A percentile compares a stretch with the other conserved stretches of the same genome.
Conservation (phyloP, 2,113 vertebrate genomes). For the Elaphurus davidianus region DNA sequence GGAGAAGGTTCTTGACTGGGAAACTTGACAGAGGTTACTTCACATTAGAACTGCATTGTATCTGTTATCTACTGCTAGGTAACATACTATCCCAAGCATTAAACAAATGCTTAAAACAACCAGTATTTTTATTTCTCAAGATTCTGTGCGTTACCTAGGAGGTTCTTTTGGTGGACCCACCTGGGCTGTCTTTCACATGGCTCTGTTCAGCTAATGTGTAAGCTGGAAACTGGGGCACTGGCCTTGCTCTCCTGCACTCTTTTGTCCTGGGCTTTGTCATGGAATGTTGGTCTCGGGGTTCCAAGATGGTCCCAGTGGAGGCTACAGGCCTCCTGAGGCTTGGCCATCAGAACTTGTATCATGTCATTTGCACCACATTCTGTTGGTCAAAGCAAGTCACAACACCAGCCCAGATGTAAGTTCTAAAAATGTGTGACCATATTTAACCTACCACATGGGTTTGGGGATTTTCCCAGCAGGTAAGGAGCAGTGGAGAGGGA, state of each 20-base stretch:
- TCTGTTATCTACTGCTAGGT: neutral
- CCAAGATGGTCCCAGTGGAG: neutral
- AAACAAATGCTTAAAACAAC: neutral
- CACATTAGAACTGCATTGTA: neutral
- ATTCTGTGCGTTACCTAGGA: neutral
- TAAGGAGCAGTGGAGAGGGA: neutral
- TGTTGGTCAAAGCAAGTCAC: neutral
- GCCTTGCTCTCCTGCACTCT: neutral
- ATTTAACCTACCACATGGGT: neutral
- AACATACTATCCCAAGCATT: neutral
- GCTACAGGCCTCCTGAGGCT: neutral
- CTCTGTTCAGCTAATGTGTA: neutral
- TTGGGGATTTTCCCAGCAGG: neutral
- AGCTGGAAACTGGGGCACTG: neutral
- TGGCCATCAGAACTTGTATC: neutral
- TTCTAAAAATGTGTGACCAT: neutral
- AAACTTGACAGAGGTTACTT: neutral
- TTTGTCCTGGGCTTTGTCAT: neutral
- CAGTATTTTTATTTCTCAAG: neutral
- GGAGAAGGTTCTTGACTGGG: neutral
- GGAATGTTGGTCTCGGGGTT: neutral
- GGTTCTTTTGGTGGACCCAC: neutral
- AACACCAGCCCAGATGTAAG: neutral
- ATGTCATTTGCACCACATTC: neutral
- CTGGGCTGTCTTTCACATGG: neutral